phyloP scores from a whole-genome alignment of 2,113 vertebrate genomes.

The Dromaius novaehollandiae region DNA sequence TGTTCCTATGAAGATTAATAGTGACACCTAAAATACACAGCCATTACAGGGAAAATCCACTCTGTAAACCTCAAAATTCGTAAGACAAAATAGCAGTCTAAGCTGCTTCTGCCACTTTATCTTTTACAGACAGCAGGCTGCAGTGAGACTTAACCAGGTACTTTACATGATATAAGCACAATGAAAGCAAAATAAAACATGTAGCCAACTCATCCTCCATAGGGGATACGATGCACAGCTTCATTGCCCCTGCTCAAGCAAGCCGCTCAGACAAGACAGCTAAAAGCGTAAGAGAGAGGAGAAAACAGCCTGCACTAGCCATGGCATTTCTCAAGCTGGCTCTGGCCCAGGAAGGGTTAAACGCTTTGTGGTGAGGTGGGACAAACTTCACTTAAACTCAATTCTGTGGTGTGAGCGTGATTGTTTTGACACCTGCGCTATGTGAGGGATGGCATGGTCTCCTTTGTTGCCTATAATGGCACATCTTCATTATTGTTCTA shows the following conservation, averaged over 20 bases:
- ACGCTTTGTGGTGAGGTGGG: constrained; percentile 66
- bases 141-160: neutral
- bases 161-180: neutral
- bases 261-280: neutral
- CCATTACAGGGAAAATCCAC: neutral
- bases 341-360: constrained; percentile 76
- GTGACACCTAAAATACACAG: neutral
- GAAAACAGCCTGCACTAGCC: neutral
- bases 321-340: neutral
- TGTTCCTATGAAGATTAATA: neutral
- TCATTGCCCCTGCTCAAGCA: fast-evolving
- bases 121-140: neutral
- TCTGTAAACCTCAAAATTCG: neutral
- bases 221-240: neutral
- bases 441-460: constrained; percentile 70
- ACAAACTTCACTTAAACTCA: constrained; percentile 72
- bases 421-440: constrained; percentile 75
- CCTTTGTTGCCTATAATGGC: constrained; percentile 78
- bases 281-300: neutral
- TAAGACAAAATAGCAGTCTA: neutral
- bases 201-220: neutral
- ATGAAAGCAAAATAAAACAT: neutral
- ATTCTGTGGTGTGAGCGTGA: constrained; percentile 50
- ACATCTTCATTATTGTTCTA: constrained; percentile 84
- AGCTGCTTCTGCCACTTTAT: neutral